Evolutionary conservation across 2,113 vertebrate genomes (phyloP), one percentile per base, ranked within the genome.

Genomic region (Cavia porcellus): DNA sequence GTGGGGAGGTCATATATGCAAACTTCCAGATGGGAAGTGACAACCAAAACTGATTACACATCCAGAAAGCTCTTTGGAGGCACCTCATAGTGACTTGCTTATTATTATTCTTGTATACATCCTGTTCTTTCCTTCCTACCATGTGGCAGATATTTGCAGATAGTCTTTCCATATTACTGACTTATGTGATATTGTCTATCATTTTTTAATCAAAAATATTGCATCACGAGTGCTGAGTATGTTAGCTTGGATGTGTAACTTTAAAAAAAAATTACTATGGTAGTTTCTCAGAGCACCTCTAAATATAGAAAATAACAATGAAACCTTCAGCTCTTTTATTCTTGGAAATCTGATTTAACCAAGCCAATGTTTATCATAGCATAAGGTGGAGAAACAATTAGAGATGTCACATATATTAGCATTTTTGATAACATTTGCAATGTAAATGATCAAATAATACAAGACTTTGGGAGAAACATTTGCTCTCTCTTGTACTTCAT

Each of bases 381-480:
- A 55, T 62, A 93, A 87, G 45, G 61, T 97, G 62, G 95, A 80
- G 94, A 96, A 95, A 95, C 92, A 75, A 57, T 95, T 17, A 1
- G 92, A 96, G 77, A 92, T 96, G 77, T 86, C 96, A 94, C 95
- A 87, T 72, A 80, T 42, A 95, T 98, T 4, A 5, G 84, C 94
- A 80, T 96, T 92, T 98, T 95, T 98, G 96, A 96, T 96, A 93
- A 92, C 6, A 11, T 97, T 98, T 97, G 92, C 80, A 98, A 80
- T 86, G 94, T 97, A 98, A 98, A 97, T 97, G 83, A 86, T 66
- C 47, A 82, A 30, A 97, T 96, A 95, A 81, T 79, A 8, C 38
- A 30, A 79, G 97, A 96, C 95, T 97, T 95, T 74, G 89, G 86
- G 86, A 96, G 94, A 96, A 83, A 64, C 87, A 13, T 86, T 98